phyloP scores from a whole-genome alignment of 2,797 vertebrate species.

The Sebastes minor region DNA sequence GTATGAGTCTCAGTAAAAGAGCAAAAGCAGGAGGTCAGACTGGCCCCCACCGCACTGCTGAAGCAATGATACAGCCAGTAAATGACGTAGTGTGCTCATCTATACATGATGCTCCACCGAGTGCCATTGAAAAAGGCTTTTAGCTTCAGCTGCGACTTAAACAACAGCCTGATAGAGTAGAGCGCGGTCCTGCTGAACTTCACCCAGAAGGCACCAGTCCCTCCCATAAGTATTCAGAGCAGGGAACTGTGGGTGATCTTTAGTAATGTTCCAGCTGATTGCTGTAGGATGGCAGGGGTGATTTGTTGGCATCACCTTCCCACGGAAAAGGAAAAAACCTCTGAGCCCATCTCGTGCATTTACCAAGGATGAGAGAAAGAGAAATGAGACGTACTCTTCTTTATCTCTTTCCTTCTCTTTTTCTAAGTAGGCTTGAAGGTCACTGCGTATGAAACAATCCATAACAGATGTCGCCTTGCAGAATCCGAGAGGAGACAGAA shows the following conservation, averaged over 20 bases:
- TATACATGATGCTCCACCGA: conserved; percentile 28
- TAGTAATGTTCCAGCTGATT: conserved; percentile 65
- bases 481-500: conserved; percentile 60
- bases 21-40: background rate
- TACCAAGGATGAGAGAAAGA: conserved; percentile 42
- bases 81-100: conserved; percentile 13
- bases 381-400: conserved; percentile 57
- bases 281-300: conserved; percentile 41
- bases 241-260: conserved; percentile 57
- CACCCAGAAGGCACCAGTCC: conserved; percentile 16
- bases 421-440: conserved; percentile 85
- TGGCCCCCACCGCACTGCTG: background rate
- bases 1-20: background rate
- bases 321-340: conserved; percentile 26
- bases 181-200: conserved; percentile 17
- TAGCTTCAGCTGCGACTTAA: background rate
- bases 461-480: conserved; percentile 82
- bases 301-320: conserved; percentile 61
- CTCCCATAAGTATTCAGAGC: conserved; percentile 46
- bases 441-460: conserved; percentile 77
- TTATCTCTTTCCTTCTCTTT: conserved; percentile 58
- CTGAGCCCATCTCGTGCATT: conserved; percentile 28
- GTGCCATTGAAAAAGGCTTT: conserved; percentile 13
- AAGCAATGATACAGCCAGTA: background rate
- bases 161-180: conserved; percentile 34